Evolutionary conservation across 2,113 vertebrate species (phyloP).

Genomic region (Xiphias gladius): DNA sequence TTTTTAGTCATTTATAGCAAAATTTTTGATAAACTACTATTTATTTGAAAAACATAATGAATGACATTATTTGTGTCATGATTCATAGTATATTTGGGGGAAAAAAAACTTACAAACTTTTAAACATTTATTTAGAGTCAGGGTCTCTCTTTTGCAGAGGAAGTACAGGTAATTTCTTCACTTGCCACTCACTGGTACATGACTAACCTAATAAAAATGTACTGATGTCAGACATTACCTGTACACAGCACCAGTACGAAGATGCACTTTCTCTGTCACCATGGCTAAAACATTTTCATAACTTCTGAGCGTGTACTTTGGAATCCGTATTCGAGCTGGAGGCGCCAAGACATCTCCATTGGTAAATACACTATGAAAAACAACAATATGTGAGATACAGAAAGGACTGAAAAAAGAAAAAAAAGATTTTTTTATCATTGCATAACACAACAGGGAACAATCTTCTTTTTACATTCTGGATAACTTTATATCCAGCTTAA

Average conservation of each 20-base stretch:
- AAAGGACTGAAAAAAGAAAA: neutral
- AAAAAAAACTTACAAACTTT: neutral
- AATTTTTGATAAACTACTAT: neutral
- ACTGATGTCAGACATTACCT: constrained; percentile 70
- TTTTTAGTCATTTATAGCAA: too few species aligned
- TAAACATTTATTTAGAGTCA: neutral
- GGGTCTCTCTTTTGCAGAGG: neutral
- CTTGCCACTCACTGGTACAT: neutral
- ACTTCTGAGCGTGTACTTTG: constrained; percentile 81
- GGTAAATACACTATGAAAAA: constrained; percentile 83
- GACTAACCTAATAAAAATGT: neutral
- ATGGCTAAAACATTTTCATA: constrained; percentile 83
- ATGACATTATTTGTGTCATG: neutral
- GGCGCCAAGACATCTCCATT: constrained; percentile 81
- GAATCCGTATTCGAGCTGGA: constrained; percentile 81
- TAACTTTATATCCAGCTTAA: constrained; percentile 23
- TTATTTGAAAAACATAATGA: neutral
- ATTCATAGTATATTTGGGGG: neutral
- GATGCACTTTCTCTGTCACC: constrained; percentile 81
- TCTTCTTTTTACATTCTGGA: neutral
- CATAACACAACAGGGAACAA: neutral
- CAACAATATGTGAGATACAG: constrained; percentile 1
- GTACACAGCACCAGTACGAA: constrained; percentile 79
- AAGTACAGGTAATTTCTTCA: neutral
- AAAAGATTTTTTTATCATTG: neutral